These are phyloP conservation scores for Momotus momota DNA, from an alignment of 2,797 vertebrate genomes.

Conservation along the genomic window DNA sequence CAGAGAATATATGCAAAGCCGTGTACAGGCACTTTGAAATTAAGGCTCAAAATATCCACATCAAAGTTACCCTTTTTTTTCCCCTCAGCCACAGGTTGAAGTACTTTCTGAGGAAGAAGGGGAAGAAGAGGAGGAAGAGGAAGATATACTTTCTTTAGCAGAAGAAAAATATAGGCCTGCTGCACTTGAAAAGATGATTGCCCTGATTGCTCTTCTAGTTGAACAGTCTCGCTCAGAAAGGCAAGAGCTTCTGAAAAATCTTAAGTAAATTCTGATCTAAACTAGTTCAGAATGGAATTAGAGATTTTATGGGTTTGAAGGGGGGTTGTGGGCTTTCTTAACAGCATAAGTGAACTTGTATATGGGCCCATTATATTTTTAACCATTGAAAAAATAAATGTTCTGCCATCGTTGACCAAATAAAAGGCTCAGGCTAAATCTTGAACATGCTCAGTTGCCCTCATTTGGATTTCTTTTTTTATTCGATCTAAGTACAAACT, in stretches of 20 bases:
- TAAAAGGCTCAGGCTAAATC: neutral
- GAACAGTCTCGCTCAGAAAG: constrained; percentile 98
- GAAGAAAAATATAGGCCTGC: constrained; percentile 98
- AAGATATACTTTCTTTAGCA: constrained; percentile 95
- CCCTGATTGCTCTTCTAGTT: constrained; percentile 95
- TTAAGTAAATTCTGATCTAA: neutral
- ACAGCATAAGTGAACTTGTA: neutral
- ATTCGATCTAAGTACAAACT: neutral
- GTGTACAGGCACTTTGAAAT: neutral
- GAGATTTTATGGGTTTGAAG: neutral
- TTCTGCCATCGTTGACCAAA: neutral
- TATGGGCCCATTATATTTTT: neutral
- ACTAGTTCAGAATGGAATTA: neutral
- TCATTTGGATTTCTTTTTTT: neutral
- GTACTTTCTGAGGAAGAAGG: constrained; percentile 98
- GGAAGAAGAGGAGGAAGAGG: constrained; percentile 96
- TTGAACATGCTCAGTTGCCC: neutral
- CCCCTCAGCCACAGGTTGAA: constrained; percentile 92
- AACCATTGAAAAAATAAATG: neutral
- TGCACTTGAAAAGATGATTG: constrained; percentile 98
- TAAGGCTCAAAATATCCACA: neutral
- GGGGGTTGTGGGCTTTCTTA: neutral
- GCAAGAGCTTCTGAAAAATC: constrained; percentile 71
- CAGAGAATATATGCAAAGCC: neutral
- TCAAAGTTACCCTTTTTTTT: neutral